Percentiles rank a stretch among this genome's conserved stretches.
phyloP scores from a whole-genome alignment of 1,140 invertebrate species.

The Macrotrachela quadricornifera region DNA sequence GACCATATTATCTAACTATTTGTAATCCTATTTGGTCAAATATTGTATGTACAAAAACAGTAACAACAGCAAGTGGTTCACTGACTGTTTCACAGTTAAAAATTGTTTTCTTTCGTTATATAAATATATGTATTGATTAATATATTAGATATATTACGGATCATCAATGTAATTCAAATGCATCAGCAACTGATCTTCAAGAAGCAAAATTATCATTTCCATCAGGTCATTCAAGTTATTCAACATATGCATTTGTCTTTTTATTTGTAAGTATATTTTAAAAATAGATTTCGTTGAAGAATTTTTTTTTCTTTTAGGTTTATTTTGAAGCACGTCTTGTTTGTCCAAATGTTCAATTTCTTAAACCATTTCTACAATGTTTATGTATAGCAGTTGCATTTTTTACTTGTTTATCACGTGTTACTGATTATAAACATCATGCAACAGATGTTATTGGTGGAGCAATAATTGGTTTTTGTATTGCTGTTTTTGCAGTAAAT shows the following conservation, averaged over 20 bases:
- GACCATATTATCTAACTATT: conserved; percentile 67
- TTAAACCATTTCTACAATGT: conserved; percentile 5
- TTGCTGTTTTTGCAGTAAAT: conserved; percentile 30
- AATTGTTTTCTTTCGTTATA: too few species aligned
- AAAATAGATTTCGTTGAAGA: not conserved
- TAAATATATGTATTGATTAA: too few species aligned
- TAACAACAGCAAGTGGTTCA: not conserved
- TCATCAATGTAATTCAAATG: not conserved
- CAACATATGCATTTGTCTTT: conserved; percentile 33
- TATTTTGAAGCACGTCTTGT: conserved; percentile 3
- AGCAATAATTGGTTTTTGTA: conserved; percentile 37
- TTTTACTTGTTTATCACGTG: conserved; percentile 36
- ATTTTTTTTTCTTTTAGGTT: not conserved
- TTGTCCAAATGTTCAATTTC: not conserved
- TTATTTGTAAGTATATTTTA: conserved; percentile 13
- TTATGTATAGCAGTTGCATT: not conserved
- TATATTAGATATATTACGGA: too few species aligned
- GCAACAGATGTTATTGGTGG: conserved; percentile 62
- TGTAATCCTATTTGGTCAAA: conserved; percentile 31
- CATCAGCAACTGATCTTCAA: conserved; percentile 10
- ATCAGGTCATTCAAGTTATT: conserved; percentile 39
- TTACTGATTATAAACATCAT: conserved; percentile 88
- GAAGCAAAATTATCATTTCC: conserved; percentile 34
- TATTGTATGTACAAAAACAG: conserved; percentile 11
- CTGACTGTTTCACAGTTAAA: too few species aligned